These are phyloP conservation scores for Petroica traversi DNA, from an alignment of 2,113 vertebrate genomes.

Conservation along the genomic window DNA sequence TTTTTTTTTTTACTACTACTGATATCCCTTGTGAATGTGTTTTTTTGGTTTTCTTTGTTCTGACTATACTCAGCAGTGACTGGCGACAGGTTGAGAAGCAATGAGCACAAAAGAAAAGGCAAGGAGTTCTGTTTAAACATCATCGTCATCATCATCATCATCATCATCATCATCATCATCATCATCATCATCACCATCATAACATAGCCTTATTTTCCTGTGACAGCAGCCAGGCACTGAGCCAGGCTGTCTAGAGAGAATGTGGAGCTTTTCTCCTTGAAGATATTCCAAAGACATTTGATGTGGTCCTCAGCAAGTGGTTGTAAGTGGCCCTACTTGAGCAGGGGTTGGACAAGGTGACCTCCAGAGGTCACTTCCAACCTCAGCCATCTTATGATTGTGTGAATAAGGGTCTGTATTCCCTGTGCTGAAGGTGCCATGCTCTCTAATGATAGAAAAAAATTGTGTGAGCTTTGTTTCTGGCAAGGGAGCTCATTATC, in stretches of 20 bases:
- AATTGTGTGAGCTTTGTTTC: not conserved
- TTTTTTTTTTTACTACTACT: not conserved
- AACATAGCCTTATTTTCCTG: not conserved
- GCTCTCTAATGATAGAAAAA: not conserved
- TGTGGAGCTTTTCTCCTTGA: not conserved
- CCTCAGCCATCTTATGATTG: not conserved
- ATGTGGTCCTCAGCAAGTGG: not conserved
- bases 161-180: no score
- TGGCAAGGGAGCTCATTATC: not conserved
- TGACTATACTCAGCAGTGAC: not conserved
- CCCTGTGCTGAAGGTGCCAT: not conserved
- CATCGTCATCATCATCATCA: no score
- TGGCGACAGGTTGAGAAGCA: not conserved
- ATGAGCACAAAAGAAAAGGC: not conserved
- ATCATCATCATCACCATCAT: no score
- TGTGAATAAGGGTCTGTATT: not conserved
- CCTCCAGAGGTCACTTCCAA: not conserved
- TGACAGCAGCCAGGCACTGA: not conserved
- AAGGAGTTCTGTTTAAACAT: not conserved
- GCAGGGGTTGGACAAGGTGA: not conserved
- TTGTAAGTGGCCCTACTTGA: not conserved
- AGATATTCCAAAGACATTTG: not conserved
- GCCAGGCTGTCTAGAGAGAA: not conserved
- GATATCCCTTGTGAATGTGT: not conserved
- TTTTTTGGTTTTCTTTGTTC: not conserved